Base-by-base conservation (phyloP, 2,113 vertebrate genomes). In the Pollimyrus isidori region DNA sequence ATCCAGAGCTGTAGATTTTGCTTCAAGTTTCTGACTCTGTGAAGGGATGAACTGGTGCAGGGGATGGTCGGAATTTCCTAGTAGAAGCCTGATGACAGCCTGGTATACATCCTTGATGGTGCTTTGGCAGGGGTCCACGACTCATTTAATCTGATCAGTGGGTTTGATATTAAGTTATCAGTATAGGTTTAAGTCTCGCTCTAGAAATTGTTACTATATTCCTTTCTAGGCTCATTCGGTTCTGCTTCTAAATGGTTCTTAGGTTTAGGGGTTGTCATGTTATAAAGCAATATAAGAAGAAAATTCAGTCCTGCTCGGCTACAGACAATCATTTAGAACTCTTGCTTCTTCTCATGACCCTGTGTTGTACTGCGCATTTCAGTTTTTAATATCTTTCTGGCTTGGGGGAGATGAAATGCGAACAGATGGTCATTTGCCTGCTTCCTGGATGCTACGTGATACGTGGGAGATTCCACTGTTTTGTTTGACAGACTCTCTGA, bases 401-500 rank as follows among this genome's bases (percentile, higher is more conserved):
- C 62, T 26, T 26, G 7, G 62, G 62, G 73, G 73, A 42, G 42
- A 39, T 76, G 13, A 39, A 39, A 80, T 80, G 73, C 42, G 73
- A 80, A 80, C 17, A 42, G 13, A 42, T 39, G 73, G 35, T 19
- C 1, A 7, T 42, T 42, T 7, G 73, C 73, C 39, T 15, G 73
- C 73, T 39, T n/a, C 73, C 5, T 80, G 15, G 73, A 35, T 80
- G 73, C 17, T 80, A 5, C 11, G 35, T 42, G 30, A 1, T 3
- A 5, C 35, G n/a, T n/a, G 17, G 49, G 42, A 3, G n/a, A 17
- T 3, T 87, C n/a, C 50, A 42, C 85, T n/a, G n/a, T 30, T 76
- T 89, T 49, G 87, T 94, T 91, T 92, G 89, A 42, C 93, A 99
- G 98, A 98, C 93, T 97, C 97, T 42, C 92, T 98, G 73, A 97